Evolutionary conservation across 2,113 vertebrate species (phyloP).

Genomic region (Platichthys flesus): DNA sequence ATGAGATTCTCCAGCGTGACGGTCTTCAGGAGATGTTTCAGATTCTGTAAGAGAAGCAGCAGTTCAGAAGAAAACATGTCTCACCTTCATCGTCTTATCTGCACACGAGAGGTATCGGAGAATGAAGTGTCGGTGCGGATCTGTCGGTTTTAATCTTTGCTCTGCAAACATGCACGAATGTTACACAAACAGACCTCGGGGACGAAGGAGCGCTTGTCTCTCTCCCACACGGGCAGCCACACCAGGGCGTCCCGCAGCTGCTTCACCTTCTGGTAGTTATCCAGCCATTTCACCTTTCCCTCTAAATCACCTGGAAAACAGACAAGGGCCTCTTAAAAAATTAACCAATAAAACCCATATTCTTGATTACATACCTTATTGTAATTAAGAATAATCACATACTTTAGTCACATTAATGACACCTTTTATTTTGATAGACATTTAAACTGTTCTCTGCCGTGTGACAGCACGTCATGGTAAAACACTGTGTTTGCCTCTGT

Average conservation of each 20-base stretch:
- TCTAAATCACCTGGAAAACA: slow-evolving; percentile 88
- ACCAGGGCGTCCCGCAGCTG: slow-evolving; percentile 89
- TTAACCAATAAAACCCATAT: background rate
- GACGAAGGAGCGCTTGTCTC: slow-evolving; percentile 89
- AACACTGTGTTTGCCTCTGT: background rate
- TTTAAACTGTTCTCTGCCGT: background rate
- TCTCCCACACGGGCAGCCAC: slow-evolving; percentile 93
- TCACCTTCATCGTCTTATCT: slow-evolving; percentile 5
- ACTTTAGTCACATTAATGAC: background rate
- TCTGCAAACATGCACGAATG: background rate
- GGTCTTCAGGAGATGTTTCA: slow-evolving; percentile 90
- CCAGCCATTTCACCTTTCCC: slow-evolving; percentile 94
- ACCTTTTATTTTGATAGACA: background rate
- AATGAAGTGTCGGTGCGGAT: background rate
- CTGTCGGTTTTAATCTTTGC: background rate
- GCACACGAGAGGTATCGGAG: background rate
- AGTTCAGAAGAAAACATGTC: background rate
- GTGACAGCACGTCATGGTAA: background rate
- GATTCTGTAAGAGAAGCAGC: slow-evolving; percentile 75
- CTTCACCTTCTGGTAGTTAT: slow-evolving; percentile 92
- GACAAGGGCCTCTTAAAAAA: background rate
- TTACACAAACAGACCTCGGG: slow-evolving; percentile 84
- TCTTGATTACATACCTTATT: background rate
- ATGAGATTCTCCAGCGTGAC: slow-evolving; percentile 88
- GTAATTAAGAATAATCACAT: background rate